Conservation (phyloP, 1,140 invertebrate genomes). For the Gryon sp. region DNA sequence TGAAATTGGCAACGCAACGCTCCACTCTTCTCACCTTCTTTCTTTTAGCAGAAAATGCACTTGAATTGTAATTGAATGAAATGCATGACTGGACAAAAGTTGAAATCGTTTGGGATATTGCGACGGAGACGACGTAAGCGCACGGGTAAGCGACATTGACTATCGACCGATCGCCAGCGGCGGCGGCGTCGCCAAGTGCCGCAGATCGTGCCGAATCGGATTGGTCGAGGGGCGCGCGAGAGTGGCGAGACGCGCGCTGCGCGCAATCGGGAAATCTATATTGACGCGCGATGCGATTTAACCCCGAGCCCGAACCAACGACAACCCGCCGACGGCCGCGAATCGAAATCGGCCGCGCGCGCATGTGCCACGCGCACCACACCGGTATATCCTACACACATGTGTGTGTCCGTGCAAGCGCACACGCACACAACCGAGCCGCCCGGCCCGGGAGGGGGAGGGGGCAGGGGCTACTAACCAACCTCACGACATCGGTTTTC, state of each 20-base stretch:
- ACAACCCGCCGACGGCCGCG: constrained; percentile 73
- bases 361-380: constrained; percentile 77
- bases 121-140: constrained; percentile 2
- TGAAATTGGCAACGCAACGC: too few relatives aligned
- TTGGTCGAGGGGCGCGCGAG: constrained; percentile 40
- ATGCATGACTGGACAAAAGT: too few relatives aligned
- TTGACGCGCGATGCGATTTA: constrained; percentile 71
- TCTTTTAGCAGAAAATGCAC: too few relatives aligned
- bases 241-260: constrained; percentile 40
- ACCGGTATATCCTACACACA: constrained; percentile 69
- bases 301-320: constrained; percentile 65
- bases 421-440: too few relatives aligned
- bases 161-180: constrained; percentile 55
- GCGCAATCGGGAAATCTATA: constrained; percentile 41
- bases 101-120: too few relatives aligned
- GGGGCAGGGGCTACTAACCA: constrained; percentile 77
- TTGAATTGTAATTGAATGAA: too few relatives aligned
- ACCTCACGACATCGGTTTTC: constrained; percentile 70
- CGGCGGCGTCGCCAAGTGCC: constrained; percentile 46
- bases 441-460: too few relatives aligned
- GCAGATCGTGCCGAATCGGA: constrained; percentile 54
- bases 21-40: too few relatives aligned
- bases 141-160: constrained; percentile 34
- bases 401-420: too few relatives aligned
- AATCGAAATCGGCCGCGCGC: constrained; percentile 78